Evolutionary conservation across 2,113 vertebrate genomes (phyloP), one percentile per base, ranked within the genome.

Genomic region (Syngnathus typhle): DNA sequence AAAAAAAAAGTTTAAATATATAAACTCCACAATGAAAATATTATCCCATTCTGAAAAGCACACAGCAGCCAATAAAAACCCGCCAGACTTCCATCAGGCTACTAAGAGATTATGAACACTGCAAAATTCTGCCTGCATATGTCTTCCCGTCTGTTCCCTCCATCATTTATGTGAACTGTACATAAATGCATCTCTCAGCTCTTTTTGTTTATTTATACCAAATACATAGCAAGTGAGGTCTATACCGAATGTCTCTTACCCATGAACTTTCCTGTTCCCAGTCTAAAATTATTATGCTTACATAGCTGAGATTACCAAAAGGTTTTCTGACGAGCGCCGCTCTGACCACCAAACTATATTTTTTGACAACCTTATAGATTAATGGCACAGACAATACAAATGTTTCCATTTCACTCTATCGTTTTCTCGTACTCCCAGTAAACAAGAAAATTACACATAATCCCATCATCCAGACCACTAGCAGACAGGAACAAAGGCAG

Each of bases 21-120:
- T 88, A 88, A 89, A 88, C 83, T 82, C 65, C 71, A 70, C 79
- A 86, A 84, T 84, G 86, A 88, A 89, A 88, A 90, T 84, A 90
- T 88, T 88, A 88, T 87, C 84, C 88, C 75, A 77, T 82, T 84
- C 76, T 82, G 76, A 77, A 72, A 81, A 78, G 70, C 19, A 43
- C 52, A 67, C 63, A 39, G 82, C 84, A 84, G 89, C 87, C 87
- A 90, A 88, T 87, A 86, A 84, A 87, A 89, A 89, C 87, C 82
- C 65, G 74, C 67, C 83, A 87, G 87, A 88, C 79, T 88, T 89
- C 84, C 84, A 89, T 89, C 86, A 89, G 72, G 79, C 84, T 86
- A 88, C 87, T 81, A 81, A 77, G 73, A 75, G 74, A 78, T 62
- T 73, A 78, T 75, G 70, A 73, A 78, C 55, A n/a, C 18, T n/a